Percentiles rank a stretch among this genome's conserved stretches.
phyloP scores from a whole-genome alignment of 2,113 vertebrate genomes.

The Corapipo altera region DNA sequence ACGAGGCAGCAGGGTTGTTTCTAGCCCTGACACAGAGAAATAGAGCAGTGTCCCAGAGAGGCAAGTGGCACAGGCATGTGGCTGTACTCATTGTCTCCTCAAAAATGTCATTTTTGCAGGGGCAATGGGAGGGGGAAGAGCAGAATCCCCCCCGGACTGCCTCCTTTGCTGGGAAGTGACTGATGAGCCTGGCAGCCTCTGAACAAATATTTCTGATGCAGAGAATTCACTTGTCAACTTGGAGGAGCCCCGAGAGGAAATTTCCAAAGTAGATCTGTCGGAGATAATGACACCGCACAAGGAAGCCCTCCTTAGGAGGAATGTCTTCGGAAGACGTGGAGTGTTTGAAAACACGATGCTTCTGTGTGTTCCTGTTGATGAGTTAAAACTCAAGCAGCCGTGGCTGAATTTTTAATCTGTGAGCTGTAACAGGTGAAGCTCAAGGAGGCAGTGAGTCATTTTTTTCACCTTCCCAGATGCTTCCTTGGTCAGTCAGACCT shows the following conservation, averaged over 20 bases:
- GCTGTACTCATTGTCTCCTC: background rate
- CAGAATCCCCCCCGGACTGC: background rate
- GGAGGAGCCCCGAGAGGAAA: constrained; percentile 43
- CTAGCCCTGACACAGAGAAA: background rate
- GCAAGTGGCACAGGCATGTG: background rate
- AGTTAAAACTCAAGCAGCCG: background rate
- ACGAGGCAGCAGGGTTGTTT: background rate
- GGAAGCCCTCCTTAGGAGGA: constrained; percentile 31
- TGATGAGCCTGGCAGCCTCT: constrained; percentile 56
- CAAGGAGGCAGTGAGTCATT: constrained; percentile 2
- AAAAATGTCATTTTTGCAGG: background rate
- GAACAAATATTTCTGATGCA: constrained; percentile 62
- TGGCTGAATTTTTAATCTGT: constrained; percentile 21
- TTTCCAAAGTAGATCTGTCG: constrained; percentile 51
- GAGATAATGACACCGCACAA: background rate
- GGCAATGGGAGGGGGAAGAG: background rate
- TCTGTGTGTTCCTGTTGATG: background rate
- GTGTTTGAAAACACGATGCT: constrained; percentile 14
- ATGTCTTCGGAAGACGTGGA: background rate
- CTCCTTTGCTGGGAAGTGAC: background rate
- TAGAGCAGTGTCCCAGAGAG: background rate
- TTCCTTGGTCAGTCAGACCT: background rate
- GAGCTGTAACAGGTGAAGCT: constrained; percentile 21
- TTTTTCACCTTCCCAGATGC: background rate
- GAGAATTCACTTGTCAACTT: constrained; percentile 43